phyloP scores from a whole-genome alignment of 2,113 vertebrate species.

The Pseudorhombus dupliciocellatus region DNA sequence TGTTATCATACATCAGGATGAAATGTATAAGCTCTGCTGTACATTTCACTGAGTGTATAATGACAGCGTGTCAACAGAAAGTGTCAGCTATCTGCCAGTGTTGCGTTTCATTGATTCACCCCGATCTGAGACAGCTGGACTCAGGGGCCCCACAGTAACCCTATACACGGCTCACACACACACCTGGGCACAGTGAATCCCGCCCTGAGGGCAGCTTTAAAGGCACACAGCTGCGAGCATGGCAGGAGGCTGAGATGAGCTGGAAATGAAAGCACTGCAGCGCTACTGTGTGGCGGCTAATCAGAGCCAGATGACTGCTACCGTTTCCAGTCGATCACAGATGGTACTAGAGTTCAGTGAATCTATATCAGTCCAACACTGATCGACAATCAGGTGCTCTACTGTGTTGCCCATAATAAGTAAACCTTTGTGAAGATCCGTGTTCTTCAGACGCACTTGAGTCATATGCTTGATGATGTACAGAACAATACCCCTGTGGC shows the following conservation, averaged over 20 bases:
- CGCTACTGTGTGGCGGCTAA: not conserved
- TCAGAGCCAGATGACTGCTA: conserved; percentile 1
- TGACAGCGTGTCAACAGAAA: conserved; percentile 51
- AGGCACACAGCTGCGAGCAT: conserved; percentile 34
- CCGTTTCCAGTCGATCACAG: not conserved
- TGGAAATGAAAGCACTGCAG: conserved; percentile 1
- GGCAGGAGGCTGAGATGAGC: conserved; percentile 27
- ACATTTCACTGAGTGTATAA: conserved; percentile 26
- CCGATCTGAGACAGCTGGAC: conserved; percentile 61
- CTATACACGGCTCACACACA: conserved; percentile 47
- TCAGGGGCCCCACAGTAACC: conserved; percentile 60
- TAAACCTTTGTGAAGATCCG: not conserved
- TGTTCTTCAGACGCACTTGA: not conserved
- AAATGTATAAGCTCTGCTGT: conserved; percentile 15
- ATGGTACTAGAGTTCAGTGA: not conserved
- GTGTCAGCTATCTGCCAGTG: conserved; percentile 50
- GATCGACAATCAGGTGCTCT: not conserved
- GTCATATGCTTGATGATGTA: not conserved
- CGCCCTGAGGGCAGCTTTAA: conserved; percentile 49
- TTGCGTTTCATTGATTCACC: conserved; percentile 60
- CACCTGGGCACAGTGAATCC: conserved; percentile 65
- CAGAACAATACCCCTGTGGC: not conserved
- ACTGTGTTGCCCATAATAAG: not conserved
- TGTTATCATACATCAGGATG: conserved; percentile 1
- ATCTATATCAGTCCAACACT: not conserved